Conservation (phyloP, 1,140 invertebrate genomes). For the Sipha flava region DNA sequence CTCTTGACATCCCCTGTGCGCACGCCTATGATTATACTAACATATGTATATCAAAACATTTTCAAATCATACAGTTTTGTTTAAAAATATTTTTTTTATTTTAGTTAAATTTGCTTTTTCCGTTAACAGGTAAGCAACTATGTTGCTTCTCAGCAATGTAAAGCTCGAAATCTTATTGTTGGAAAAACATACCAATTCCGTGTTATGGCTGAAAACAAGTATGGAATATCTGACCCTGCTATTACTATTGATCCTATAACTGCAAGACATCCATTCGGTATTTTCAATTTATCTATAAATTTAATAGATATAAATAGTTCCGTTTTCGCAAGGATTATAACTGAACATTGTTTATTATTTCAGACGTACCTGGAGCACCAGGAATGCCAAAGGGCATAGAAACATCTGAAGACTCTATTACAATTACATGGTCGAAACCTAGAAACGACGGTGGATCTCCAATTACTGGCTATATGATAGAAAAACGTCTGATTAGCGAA, state of each 20-base stretch:
- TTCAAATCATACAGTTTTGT: too few relatives aligned
- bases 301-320: background rate
- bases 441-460: conserved; percentile 86
- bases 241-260: conserved; percentile 77
- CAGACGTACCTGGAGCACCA: conserved; percentile 78
- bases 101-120: conserved; percentile 16
- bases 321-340: conserved; percentile 45
- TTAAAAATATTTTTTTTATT: background rate
- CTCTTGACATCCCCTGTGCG: too few relatives aligned
- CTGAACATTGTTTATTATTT: background rate
- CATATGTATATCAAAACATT: too few relatives aligned
- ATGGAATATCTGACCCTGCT: conserved; percentile 87
- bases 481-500: conserved; percentile 80
- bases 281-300: conserved; percentile 28
- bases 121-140: conserved; percentile 80
- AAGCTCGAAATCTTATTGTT: conserved; percentile 83
- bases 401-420: conserved; percentile 88
- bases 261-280: conserved; percentile 90
- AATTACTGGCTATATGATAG: conserved; percentile 84
- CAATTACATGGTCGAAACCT: conserved; percentile 86
- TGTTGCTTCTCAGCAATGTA: conserved; percentile 74
- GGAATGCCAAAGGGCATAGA: conserved; percentile 77
- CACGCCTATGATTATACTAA: too few relatives aligned
- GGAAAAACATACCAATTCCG: conserved; percentile 93
- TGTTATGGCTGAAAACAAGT: conserved; percentile 94